Percentiles rank a stretch among this genome's conserved stretches.
Evolutionary conservation across 2,797 vertebrate genomes (phyloP).

Genomic region (Geotrypetes seraphini): DNA sequence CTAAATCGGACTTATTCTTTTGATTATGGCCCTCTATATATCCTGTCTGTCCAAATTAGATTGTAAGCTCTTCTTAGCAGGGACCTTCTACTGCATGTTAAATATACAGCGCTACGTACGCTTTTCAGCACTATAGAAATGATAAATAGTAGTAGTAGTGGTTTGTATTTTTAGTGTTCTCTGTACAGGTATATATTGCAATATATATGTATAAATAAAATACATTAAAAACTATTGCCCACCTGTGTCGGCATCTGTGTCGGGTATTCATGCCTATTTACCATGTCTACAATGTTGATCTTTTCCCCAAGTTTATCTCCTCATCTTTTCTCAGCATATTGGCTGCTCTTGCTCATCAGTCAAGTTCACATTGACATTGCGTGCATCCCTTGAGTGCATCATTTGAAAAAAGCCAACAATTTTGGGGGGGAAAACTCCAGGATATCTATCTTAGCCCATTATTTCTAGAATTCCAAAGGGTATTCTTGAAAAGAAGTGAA

Average conservation of each 20-base stretch:
- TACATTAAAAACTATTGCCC: too few relatives aligned
- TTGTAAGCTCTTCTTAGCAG: too few relatives aligned
- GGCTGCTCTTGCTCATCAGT: conserved; percentile 95
- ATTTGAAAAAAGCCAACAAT: conserved; percentile 91
- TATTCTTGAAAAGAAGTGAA: conserved; percentile 57
- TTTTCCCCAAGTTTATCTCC: conserved; percentile 96
- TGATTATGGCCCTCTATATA: too few relatives aligned
- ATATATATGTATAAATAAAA: too few relatives aligned
- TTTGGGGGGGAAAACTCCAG: conserved; percentile 95
- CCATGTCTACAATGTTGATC: conserved; percentile 93
- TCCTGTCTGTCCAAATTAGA: too few relatives aligned
- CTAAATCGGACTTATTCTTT: too few relatives aligned
- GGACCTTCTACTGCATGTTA: too few relatives aligned
- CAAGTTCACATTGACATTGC: conserved; percentile 90
- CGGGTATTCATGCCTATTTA: conserved; percentile 92
- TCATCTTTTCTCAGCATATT: conserved; percentile 95
- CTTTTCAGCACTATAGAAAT: too few relatives aligned
- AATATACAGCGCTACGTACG: too few relatives aligned
- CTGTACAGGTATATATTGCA: too few relatives aligned
- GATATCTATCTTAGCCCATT: conserved; percentile 91
- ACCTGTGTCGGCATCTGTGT: conserved; percentile 98
- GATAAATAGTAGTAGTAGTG: too few relatives aligned
- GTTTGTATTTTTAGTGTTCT: too few relatives aligned
- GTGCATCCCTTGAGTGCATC: conserved; percentile 98
- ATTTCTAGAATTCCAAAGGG: conserved; percentile 72